A percentile compares a stretch with the other conserved stretches of the same genome.
Evolutionary conservation across 2,797 vertebrate genomes (phyloP).

Genomic region (Gila robusta): DNA sequence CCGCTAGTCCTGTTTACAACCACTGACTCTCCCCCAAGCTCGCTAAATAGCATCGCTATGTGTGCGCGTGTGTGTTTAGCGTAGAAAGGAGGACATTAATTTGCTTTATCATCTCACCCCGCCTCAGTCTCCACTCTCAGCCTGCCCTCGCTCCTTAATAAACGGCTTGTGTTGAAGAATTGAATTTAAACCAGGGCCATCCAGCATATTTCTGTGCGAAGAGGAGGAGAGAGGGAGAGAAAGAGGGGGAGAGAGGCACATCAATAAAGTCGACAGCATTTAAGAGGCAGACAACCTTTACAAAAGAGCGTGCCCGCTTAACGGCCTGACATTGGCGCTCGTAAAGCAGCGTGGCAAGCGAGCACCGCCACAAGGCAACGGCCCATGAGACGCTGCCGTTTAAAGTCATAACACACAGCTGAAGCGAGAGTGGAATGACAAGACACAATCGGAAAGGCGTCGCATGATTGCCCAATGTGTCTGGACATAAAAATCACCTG

Average conservation of each 20-base stretch:
- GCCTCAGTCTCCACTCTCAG: constrained; percentile 55
- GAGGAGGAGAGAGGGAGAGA: constrained; percentile 70
- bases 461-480: background rate
- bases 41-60: constrained; percentile 63
- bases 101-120: constrained; percentile 78
- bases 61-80: constrained; percentile 66
- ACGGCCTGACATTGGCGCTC: constrained; percentile 75
- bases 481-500: constrained; percentile 14
- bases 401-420: constrained; percentile 60
- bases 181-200: constrained; percentile 82
- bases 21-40: constrained; percentile 55
- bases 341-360: constrained; percentile 73
- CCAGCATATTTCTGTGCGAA: constrained; percentile 73
- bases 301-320: constrained; percentile 81
- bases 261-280: constrained; percentile 85
- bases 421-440: constrained; percentile 52
- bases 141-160: constrained; percentile 76
- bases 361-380: constrained; percentile 48
- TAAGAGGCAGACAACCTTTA: constrained; percentile 87
- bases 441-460: constrained; percentile 27
- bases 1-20: constrained; percentile 77
- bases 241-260: constrained; percentile 71
- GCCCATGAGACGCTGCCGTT: constrained; percentile 55
- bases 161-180: constrained; percentile 77
- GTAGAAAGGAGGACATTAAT: constrained; percentile 79